A percentile compares a stretch with the other conserved stretches of the same genome.
Evolutionary conservation across 2,113 vertebrate species (phyloP).

Genomic region (Myanophis thanlyinensis): DNA sequence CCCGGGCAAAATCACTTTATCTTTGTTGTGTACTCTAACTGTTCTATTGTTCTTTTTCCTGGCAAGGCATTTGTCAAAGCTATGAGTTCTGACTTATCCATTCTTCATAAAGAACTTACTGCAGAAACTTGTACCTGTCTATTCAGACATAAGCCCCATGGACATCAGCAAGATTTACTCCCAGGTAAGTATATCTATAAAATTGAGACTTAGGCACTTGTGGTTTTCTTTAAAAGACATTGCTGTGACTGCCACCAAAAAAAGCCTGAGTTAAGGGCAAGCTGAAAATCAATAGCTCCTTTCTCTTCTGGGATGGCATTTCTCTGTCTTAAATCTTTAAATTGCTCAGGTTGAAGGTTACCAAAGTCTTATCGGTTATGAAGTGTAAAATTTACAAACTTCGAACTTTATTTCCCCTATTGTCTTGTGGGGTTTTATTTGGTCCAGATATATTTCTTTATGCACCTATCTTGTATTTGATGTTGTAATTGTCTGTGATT

Average conservation of each 20-base stretch:
- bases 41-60: not conserved
- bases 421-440: not conserved
- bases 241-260: not conserved
- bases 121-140: not conserved
- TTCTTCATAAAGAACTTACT: not conserved
- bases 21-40: not conserved
- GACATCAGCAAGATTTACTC: not conserved
- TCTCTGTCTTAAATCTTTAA: conserved; percentile 17
- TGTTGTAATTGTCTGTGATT: not conserved
- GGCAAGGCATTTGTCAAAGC: not conserved
- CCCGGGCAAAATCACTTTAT: not conserved
- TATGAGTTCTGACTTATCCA: not conserved
- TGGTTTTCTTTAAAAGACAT: not conserved
- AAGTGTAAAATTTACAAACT: not conserved
- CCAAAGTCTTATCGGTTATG: not conserved
- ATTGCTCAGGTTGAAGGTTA: conserved; percentile 12
- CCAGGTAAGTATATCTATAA: not conserved
- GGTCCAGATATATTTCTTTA: not conserved
- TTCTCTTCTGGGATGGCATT: conserved; percentile 9
- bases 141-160: not conserved
- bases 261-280: conserved; percentile 2
- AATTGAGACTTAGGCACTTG: not conserved
- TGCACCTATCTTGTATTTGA: not conserved
- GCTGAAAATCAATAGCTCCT: conserved; percentile 14
- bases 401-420: not conserved